These are phyloP conservation scores for Balaeniceps rex DNA, from an alignment of 2,113 vertebrate genomes.

Conservation along the genomic window DNA sequence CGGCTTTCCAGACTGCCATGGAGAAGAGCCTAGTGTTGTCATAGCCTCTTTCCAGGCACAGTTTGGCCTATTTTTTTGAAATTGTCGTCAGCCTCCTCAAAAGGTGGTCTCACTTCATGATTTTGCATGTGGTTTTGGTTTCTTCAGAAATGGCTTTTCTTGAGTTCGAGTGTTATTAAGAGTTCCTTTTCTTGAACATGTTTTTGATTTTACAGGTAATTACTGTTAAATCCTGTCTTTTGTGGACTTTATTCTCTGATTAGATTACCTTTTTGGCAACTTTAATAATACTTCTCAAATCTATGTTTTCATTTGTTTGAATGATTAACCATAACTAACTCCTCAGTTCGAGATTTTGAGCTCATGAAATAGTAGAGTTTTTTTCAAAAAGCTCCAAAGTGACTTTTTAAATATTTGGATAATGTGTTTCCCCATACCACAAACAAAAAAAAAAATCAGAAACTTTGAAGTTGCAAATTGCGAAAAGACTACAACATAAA, in stretches of 20 bases:
- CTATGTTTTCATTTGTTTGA: not conserved
- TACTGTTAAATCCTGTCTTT: not conserved
- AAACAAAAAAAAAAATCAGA: not conserved
- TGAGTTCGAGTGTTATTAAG: not conserved
- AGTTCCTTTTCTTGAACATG: not conserved
- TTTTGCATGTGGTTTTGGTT: not conserved
- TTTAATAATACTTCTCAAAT: not conserved
- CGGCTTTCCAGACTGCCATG: not conserved
- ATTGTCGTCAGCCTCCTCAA: not conserved
- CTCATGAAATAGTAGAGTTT: not conserved
- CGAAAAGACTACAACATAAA: not conserved
- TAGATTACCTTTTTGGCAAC: not conserved
- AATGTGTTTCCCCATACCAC: fast-evolving
- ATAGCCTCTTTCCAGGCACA: not conserved
- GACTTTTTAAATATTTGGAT: not conserved
- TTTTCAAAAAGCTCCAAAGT: not conserved
- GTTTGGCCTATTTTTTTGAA: not conserved
- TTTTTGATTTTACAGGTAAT: not conserved
- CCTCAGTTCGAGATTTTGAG: not conserved
- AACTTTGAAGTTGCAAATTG: not conserved
- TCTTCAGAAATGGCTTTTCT: not conserved
- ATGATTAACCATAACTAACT: not conserved
- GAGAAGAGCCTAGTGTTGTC: not conserved
- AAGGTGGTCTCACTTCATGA: not conserved
- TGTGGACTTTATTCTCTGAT: not conserved